A percentile compares a stretch with the other conserved stretches of the same genome.
Conservation (phyloP, 2,797 vertebrate genomes). For the Gallirallus australis region DNA sequence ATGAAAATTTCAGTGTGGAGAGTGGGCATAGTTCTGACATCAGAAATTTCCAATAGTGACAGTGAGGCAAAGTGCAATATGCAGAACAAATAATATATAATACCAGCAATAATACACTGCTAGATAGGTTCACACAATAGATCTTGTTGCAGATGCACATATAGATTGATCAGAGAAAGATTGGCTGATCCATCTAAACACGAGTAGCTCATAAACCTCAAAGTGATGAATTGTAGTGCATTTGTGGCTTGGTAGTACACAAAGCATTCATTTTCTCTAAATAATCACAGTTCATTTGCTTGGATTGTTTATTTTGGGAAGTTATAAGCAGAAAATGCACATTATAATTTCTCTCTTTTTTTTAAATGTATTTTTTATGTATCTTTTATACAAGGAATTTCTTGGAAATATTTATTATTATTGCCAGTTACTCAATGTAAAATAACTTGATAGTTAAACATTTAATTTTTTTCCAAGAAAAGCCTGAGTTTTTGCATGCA, state of each 20-base stretch:
- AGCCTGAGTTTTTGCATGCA: fast-evolving
- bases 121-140: constrained; percentile 7
- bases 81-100: not conserved
- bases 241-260: not conserved
- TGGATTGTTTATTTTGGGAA: not conserved
- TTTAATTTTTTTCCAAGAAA: not conserved
- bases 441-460: not conserved
- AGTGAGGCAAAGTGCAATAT: not conserved
- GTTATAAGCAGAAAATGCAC: constrained; percentile 1
- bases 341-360: not conserved
- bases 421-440: not conserved
- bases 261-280: not conserved
- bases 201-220: not conserved
- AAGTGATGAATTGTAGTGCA: not conserved
- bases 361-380: not conserved
- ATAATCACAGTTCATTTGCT: constrained; percentile 14
- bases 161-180: not conserved
- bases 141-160: not conserved
- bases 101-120: not conserved
- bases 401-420: not conserved
- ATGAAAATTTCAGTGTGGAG: not conserved
- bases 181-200: constrained; percentile 3
- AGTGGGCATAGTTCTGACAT: not conserved
- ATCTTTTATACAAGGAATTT: not conserved
- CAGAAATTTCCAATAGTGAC: not conserved